Base-by-base conservation (phyloP, 2,113 vertebrate genomes). In the Spermophilus dauricus region DNA sequence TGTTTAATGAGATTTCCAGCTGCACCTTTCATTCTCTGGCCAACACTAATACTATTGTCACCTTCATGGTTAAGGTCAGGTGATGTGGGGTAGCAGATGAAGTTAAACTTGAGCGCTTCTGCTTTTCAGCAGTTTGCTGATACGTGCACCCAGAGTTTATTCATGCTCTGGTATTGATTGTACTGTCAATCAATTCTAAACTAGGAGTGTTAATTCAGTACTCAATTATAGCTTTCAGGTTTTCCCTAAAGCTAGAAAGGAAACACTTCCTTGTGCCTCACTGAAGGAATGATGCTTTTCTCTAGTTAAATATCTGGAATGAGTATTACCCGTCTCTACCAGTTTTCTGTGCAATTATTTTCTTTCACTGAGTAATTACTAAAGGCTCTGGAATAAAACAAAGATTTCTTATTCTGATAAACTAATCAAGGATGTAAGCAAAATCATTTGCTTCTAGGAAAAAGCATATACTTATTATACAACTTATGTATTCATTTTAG, bases 101-200 rank as follows among this genome's bases (percentile, higher is more conserved):
- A 83, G 53, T 3, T 5, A 51, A 12, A 80, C 42, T 96, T 56
- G 30, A 86, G 10, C 67, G 42, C 48, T 70, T 13, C 42, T 58
- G 78, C 91, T 94, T 91, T 94, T 98, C 69, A 73, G 73, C 83
- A 56, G 32, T 92, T 96, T 88, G 78, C 84, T 89, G 70, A 72
- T 58, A n/a, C 48, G 8, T 51, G 7, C 42, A 13, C 39, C 51
- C 32, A 24, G 14, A 10, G 80, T 90, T 94, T 73, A 69, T 56
- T 83, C 51, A 77, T 13, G 72, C n/a, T 81, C 32, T 32, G n/a
- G 42, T 80, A 76, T 18, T 37, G 84, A 88, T 96, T 86, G 8
- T 58, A 63, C 39, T 42, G 48, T 56, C 77, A 48, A 13, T 26
- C 67, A 69, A 96, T 86, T 70, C 86, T 76, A 58, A 95, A 92